Evolutionary conservation across 2,888 invertebrate genomes (phyloP).

Genomic region (Rhamnusium bicolor): DNA sequence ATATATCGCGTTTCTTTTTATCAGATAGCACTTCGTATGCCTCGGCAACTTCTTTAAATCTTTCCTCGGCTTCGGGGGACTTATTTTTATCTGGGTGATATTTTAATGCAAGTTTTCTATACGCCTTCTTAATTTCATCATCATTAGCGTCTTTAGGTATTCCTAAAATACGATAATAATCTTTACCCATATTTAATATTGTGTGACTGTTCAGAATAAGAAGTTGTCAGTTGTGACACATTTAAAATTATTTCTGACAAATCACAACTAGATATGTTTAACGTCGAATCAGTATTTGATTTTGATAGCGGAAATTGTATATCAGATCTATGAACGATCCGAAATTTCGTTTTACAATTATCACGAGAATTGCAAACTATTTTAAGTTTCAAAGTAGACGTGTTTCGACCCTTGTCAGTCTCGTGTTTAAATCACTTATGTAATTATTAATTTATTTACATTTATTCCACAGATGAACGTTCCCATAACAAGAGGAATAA

Average conservation of each 20-base stretch:
- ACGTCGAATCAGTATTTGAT: too few relatives aligned
- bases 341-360: too few relatives aligned
- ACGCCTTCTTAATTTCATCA: constrained; percentile 98
- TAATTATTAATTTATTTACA: too few relatives aligned
- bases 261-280: background rate
- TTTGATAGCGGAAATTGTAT: too few relatives aligned
- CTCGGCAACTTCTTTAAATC: constrained; percentile 97
- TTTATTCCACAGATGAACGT: too few relatives aligned
- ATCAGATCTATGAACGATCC: too few relatives aligned
- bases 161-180: constrained; percentile 96
- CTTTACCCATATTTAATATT: constrained; percentile 87
- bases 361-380: too few relatives aligned
- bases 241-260: background rate
- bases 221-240: background rate
- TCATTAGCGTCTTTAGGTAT: constrained; percentile 89
- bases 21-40: constrained; percentile 98
- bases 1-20: constrained; percentile 95
- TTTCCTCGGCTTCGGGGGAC: constrained; percentile 93
- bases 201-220: background rate
- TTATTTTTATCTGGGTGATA: constrained; percentile 99
- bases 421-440: too few relatives aligned
- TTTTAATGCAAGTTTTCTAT: constrained; percentile 95
- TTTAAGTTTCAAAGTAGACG: too few relatives aligned
- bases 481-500: too few relatives aligned
- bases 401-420: too few relatives aligned